A percentile compares a stretch with the other conserved stretches of the same genome.
These are phyloP conservation scores for Pammene fasciana DNA, from an alignment of 2,888 invertebrate species.

Conservation along the genomic window DNA sequence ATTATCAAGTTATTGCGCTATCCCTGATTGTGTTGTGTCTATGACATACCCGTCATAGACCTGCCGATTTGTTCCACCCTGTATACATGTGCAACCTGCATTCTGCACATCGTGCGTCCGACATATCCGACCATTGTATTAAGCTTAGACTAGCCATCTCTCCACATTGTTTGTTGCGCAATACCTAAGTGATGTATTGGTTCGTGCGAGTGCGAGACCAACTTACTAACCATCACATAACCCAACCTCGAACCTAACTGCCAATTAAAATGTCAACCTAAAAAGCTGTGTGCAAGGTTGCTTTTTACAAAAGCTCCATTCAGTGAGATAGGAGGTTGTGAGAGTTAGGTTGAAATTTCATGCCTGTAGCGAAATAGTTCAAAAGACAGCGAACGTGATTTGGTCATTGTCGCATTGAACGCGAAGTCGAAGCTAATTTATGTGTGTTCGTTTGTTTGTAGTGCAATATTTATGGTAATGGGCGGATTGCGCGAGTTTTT, in stretches of 20 bases:
- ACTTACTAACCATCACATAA: conserved; percentile 36
- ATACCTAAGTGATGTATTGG: conserved; percentile 49
- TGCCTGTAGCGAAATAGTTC: conserved; percentile 31
- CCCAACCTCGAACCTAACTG: neutral
- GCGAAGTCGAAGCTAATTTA: conserved; percentile 34
- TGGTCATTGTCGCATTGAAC: conserved; percentile 32
- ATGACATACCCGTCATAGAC: no score
- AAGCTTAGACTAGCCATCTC: conserved; percentile 23
- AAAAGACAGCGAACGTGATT: conserved; percentile 35
- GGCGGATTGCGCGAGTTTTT: conserved; percentile 54
- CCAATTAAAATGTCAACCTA: neutral
- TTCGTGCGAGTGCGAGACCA: conserved; percentile 50
- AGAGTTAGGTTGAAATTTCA: conserved; percentile 19
- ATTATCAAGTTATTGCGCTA: no score
- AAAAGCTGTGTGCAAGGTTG: conserved; percentile 1
- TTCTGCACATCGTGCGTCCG: conserved; percentile 56
- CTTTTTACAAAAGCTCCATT: conserved; percentile 10
- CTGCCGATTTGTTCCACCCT: neutral
- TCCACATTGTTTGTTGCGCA: conserved; percentile 51
- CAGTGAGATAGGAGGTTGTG: neutral
- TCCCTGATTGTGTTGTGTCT: no score
- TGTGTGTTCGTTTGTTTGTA: conserved; percentile 44
- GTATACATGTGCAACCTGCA: conserved; percentile 29
- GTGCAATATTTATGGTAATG: conserved; percentile 65
- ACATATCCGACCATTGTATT: conserved; percentile 49